Base-by-base conservation (phyloP, 2,113 vertebrate species). In the Leptodactylus fuscus region DNA sequence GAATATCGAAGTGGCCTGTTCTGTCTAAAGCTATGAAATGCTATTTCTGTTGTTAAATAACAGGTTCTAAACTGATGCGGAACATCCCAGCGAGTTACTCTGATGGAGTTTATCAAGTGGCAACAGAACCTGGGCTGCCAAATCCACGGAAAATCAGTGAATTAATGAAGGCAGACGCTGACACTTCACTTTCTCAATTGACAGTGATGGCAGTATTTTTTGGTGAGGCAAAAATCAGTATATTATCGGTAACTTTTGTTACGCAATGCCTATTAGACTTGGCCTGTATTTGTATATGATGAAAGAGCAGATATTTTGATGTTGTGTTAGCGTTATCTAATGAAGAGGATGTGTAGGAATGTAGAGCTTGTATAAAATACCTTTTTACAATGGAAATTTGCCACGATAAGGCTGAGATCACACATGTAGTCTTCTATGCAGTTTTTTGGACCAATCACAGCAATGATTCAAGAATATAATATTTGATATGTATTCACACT, bases 161-260 rank as follows among this genome's bases (percentile, higher is more conserved):
- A 0, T 77, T 93, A 16, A 85, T 89, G 0, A 73, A 2, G 0
- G 98, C 97, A 0, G 32, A 81, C 1, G 94, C 96, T 0, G 97
- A 96, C 16, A 80, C 89, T 60, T 88, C 94, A 1, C 98, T 97
- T 0, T 0, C 0, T 1, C 90, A 86, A 49, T 94, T 86, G 12
- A 99, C 97, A 0, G 96, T 97, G 48, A 93, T 99, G 32, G 95
- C 95, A 0, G 89, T 98, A 86, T 96, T 96, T 90, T 99, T 99
- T 0, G 97, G 98, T 99, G 89, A 95, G 93, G 18, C 15, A 24
- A 34, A 24, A 48, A 4, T 5, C 2, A 75, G 4, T 75, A 27
- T 29, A 75, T 24, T 38, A 12, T 71, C 4, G 44, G 70, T 46
- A 8, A 15, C 9, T 48, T n/a, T 13, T 48, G 46, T 15, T 48